These are phyloP conservation scores for Lipophrys pholis DNA, from an alignment of 2,113 vertebrate species.

Conservation along the genomic window DNA sequence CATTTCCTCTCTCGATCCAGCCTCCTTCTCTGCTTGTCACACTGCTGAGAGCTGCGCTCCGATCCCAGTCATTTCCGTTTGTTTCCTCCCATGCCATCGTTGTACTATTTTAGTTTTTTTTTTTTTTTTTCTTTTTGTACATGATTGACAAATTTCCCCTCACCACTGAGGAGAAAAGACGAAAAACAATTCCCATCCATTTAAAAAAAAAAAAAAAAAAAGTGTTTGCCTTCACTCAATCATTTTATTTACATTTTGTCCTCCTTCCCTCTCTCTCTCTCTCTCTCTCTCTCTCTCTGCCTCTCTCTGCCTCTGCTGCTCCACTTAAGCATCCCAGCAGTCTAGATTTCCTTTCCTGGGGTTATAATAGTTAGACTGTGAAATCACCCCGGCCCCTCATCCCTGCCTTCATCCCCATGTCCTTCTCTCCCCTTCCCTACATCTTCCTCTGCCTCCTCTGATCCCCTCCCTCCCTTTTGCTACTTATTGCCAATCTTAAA, in stretches of 20 bases:
- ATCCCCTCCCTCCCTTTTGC: slow-evolving; percentile 62
- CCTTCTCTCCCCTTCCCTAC: slow-evolving; percentile 63
- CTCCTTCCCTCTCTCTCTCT: slow-evolving; percentile 37
- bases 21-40: slow-evolving; percentile 48
- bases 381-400: slow-evolving; percentile 81
- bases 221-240: background rate
- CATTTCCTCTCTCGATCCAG: slow-evolving; percentile 55
- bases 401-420: slow-evolving; percentile 56
- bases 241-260: slow-evolving; percentile 47
- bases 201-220: too few relatives aligned
- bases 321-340: slow-evolving; percentile 74
- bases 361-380: slow-evolving; percentile 89
- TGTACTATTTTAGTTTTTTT: background rate
- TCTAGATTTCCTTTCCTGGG: slow-evolving; percentile 80
- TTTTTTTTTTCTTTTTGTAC: slow-evolving; percentile 1
- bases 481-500: slow-evolving; percentile 82
- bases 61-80: slow-evolving; percentile 11
- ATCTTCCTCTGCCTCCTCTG: slow-evolving; percentile 51
- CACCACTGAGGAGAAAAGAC: background rate
- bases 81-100: slow-evolving; percentile 1
- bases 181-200: background rate
- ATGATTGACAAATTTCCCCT: slow-evolving; percentile 50
- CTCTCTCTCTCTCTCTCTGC: slow-evolving; percentile 51
- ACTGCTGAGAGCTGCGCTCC: slow-evolving; percentile 38
- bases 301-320: slow-evolving; percentile 59